phyloP scores from a whole-genome alignment of 2,113 vertebrate species.

The Halichoeres trimaculatus region DNA sequence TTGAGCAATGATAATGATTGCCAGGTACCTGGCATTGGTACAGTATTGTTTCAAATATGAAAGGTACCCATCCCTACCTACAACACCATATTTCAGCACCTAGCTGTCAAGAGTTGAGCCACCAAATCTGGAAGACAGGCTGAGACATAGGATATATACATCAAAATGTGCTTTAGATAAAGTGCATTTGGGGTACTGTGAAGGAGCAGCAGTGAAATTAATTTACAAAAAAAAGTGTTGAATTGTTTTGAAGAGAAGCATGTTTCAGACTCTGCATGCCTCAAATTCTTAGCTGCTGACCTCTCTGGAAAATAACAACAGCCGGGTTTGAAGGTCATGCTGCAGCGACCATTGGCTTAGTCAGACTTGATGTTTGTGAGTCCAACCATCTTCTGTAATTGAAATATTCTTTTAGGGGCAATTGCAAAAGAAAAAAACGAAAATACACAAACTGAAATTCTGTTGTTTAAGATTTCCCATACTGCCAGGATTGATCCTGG shows the following conservation, averaged over 20 bases:
- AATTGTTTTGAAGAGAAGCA: conserved; percentile 65
- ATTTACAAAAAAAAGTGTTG: conserved; percentile 34
- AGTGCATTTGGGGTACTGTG: conserved; percentile 4
- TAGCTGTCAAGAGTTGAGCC: too few relatives aligned
- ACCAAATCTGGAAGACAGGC: too few relatives aligned
- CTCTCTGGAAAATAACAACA: conserved; percentile 83
- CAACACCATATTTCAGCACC: not conserved
- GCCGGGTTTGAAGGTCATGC: conserved; percentile 75
- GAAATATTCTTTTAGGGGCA: not conserved
- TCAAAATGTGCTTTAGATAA: not conserved
- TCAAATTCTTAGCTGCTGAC: conserved; percentile 82
- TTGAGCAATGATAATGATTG: too few relatives aligned
- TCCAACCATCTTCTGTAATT: not conserved
- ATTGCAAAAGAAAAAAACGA: not conserved
- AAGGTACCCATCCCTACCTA: too few relatives aligned
- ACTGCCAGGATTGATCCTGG: not conserved
- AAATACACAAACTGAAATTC: not conserved
- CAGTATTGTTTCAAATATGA: too few relatives aligned
- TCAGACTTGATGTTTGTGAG: conserved; percentile 17
- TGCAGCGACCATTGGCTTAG: conserved; percentile 29
- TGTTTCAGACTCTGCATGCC: conserved; percentile 74
- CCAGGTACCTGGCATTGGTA: too few relatives aligned
- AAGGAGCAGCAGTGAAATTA: not conserved
- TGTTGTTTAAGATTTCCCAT: not conserved
- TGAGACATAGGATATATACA: too few relatives aligned